These are phyloP conservation scores for Leptodactylus fuscus DNA, from an alignment of 2,113 vertebrate species.

Conservation along the genomic window DNA sequence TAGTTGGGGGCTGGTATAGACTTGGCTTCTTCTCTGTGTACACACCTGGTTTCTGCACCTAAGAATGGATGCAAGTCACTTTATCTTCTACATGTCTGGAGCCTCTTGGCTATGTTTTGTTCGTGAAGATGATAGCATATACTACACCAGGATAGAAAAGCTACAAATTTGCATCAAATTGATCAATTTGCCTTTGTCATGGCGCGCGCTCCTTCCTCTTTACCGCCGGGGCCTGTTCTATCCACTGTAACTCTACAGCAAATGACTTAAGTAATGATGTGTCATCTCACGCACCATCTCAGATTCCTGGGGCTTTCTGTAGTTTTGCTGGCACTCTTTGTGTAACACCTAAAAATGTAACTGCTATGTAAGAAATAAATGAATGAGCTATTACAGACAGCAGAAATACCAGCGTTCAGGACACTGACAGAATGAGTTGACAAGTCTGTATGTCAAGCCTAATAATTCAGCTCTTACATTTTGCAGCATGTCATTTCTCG, in stretches of 20 bases:
- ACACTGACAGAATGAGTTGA: slow-evolving; percentile 42
- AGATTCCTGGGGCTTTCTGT: slow-evolving; percentile 24
- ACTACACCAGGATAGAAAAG: too few relatives aligned
- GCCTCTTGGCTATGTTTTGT: too few relatives aligned
- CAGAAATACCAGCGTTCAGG: slow-evolving; percentile 35
- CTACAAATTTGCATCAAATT: neutral
- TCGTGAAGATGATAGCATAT: too few relatives aligned
- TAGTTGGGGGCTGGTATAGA: too few relatives aligned
- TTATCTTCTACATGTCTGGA: too few relatives aligned
- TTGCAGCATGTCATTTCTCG: neutral
- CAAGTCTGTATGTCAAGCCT: slow-evolving; percentile 42
- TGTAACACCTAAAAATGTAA: slow-evolving; percentile 46
- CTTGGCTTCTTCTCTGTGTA: too few relatives aligned
- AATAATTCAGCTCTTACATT: slow-evolving; percentile 48
- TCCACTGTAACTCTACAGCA: neutral
- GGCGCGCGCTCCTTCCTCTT: neutral
- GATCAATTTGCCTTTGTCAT: neutral
- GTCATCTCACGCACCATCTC: neutral
- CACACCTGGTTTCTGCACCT: too few relatives aligned
- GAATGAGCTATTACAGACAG: slow-evolving; percentile 46
- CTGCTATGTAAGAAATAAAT: slow-evolving; percentile 33
- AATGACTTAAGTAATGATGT: slow-evolving; percentile 26
- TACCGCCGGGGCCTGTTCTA: neutral
- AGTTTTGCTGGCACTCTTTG: slow-evolving; percentile 19
- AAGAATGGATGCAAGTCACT: too few relatives aligned